phyloP scores from a whole-genome alignment of 2,113 vertebrate genomes.

The Coreoperca whiteheadi region DNA sequence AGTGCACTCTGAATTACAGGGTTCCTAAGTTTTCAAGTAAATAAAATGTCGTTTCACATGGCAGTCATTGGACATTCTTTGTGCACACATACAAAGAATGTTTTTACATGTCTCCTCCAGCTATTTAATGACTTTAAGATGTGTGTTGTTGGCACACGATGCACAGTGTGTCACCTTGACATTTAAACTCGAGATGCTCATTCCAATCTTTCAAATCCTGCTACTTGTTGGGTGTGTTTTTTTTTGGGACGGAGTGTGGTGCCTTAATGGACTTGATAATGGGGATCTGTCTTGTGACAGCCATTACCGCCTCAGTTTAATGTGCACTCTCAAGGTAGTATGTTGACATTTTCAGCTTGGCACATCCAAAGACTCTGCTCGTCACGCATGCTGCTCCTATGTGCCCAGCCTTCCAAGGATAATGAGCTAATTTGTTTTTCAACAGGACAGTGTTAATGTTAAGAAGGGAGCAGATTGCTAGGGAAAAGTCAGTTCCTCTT shows the following conservation, averaged over 20 bases:
- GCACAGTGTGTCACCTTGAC: conserved; percentile 57
- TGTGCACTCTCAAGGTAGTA: conserved; percentile 78
- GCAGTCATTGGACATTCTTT: not conserved
- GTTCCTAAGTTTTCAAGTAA: conserved; percentile 4
- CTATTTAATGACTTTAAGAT: conserved; percentile 28
- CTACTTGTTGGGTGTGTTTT: conserved; percentile 28
- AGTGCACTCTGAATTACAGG: not conserved
- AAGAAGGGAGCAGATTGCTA: conserved; percentile 38
- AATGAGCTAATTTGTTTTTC: conserved; percentile 80
- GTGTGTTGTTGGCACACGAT: conserved; percentile 24
- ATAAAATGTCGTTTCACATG: not conserved
- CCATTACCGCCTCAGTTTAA: conserved; percentile 78
- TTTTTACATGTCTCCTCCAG: conserved; percentile 11
- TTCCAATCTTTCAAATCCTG: conserved; percentile 53
- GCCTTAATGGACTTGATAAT: conserved; percentile 80
- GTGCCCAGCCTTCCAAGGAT: conserved; percentile 72
- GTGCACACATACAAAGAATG: not conserved
- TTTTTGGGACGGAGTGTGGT: conserved; percentile 19
- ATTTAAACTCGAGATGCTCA: conserved; percentile 57
- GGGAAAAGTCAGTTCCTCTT: conserved; percentile 26
- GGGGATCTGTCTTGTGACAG: conserved; percentile 74
- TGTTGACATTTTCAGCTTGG: conserved; percentile 81
- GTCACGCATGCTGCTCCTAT: conserved; percentile 66
- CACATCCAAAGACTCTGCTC: conserved; percentile 72
- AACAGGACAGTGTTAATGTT: conserved; percentile 47